These are phyloP conservation scores for Esperia sulphurella DNA, from an alignment of 2,888 invertebrate species.

Conservation along the genomic window DNA sequence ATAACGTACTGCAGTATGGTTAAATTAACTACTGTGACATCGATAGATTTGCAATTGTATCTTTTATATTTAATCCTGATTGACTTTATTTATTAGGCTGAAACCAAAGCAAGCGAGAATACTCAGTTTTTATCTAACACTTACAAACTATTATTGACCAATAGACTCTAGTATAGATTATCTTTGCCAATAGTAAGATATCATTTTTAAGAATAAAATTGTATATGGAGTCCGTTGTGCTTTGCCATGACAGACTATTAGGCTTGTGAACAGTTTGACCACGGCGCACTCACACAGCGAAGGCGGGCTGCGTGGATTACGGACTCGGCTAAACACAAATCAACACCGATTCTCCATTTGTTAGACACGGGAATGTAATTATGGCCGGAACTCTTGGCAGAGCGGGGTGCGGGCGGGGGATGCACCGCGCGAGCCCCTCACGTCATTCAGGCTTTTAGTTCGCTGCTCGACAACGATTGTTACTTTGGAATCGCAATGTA, in stretches of 20 bases:
- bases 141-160: too few species aligned
- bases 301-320: conserved; percentile 47
- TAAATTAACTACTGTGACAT: too few species aligned
- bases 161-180: too few species aligned
- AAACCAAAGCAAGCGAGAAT: too few species aligned
- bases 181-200: too few species aligned
- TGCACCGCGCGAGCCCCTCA: conserved; percentile 41
- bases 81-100: too few species aligned
- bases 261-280: neutral
- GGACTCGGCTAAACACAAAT: conserved; percentile 76
- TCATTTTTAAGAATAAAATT: too few species aligned
- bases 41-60: too few species aligned
- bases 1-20: too few species aligned
- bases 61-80: too few species aligned
- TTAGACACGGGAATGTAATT: conserved; percentile 81
- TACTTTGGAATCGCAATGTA: conserved; percentile 60
- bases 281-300: conserved; percentile 12
- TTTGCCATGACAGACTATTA: neutral
- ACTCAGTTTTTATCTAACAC: too few species aligned
- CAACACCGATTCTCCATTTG: conserved; percentile 82
- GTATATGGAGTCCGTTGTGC: too few species aligned
- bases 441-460: conserved; percentile 75
- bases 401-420: conserved; percentile 27
- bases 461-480: conserved; percentile 64
- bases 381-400: conserved; percentile 74